Percentiles rank a stretch among this genome's conserved stretches.
Conservation (phyloP, 2,113 vertebrate genomes). For the Platysteira castanea region DNA sequence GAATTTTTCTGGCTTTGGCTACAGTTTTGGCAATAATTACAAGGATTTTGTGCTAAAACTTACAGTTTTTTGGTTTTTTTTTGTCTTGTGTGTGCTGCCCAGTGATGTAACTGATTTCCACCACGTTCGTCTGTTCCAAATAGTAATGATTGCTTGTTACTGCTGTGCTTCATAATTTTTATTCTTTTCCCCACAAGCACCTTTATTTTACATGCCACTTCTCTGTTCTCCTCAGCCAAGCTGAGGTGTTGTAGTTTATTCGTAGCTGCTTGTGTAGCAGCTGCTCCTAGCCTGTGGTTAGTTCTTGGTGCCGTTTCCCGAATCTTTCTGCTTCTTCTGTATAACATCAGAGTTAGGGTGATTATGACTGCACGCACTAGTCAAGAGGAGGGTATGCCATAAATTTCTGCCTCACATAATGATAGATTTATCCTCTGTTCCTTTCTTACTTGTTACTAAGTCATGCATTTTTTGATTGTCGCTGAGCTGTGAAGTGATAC, state of each 20-base stretch:
- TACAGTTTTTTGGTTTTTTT: accelerated
- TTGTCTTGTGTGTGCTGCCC: background rate
- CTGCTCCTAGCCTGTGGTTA: background rate
- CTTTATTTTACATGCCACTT: background rate
- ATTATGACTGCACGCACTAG: background rate
- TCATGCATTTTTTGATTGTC: background rate
- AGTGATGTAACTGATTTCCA: background rate
- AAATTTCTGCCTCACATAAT: background rate
- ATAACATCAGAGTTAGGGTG: background rate
- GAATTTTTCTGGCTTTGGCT: background rate
- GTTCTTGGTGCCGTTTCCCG: background rate
- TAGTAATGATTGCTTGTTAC: background rate
- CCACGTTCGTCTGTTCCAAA: background rate
- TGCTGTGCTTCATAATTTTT: background rate
- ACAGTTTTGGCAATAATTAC: background rate
- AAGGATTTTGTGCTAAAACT: background rate
- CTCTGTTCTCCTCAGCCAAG: background rate
- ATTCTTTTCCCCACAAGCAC: background rate
- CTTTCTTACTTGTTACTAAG: background rate
- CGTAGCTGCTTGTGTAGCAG: background rate
- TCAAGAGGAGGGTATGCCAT: background rate
- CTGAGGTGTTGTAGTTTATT: background rate
- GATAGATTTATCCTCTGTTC: background rate
- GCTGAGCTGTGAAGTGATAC: background rate
- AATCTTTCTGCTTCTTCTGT: background rate